Percentiles rank a stretch among this genome's conserved stretches.
phyloP scores from a whole-genome alignment of 2,888 invertebrate genomes.

The Epistrophe grossulariae region DNA sequence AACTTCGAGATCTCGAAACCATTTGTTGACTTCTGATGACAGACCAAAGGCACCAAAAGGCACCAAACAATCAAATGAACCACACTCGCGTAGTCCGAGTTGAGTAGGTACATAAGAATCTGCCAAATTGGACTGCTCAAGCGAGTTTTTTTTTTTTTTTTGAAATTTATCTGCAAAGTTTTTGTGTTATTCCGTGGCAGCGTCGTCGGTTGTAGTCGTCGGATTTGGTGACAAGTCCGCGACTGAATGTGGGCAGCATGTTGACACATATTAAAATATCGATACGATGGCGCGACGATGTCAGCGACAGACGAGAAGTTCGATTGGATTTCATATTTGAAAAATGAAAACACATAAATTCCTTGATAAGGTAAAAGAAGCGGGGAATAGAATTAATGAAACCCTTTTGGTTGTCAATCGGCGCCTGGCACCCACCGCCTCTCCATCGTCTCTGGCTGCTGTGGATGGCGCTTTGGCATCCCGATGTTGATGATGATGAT shows the following conservation, averaged over 20 bases:
- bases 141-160: constrained; percentile 40
- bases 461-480: constrained; percentile 59
- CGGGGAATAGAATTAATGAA: constrained; percentile 64
- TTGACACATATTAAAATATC: constrained; percentile 72
- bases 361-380: constrained; percentile 58
- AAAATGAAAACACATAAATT: constrained; percentile 75
- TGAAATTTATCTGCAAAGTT: constrained; percentile 56
- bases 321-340: constrained; percentile 72
- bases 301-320: constrained; percentile 34
- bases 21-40: constrained; percentile 71
- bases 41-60: constrained; percentile 57
- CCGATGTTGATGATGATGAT: constrained; percentile 25
- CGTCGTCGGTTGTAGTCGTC: constrained; percentile 3
- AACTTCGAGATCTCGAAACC: constrained; percentile 54
- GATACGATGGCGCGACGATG: constrained; percentile 35
- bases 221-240: constrained; percentile 64
- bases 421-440: not conserved
- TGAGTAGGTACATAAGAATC: constrained; percentile 28
- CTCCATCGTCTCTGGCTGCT: not conserved
- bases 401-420: constrained; percentile 49
- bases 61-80: constrained; percentile 27
- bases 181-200: constrained; percentile 48
- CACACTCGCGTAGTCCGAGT: constrained; percentile 27
- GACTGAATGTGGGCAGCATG: constrained; percentile 73
- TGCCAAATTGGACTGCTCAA: constrained; percentile 70